These are phyloP conservation scores for Deladenus siricidicola DNA, from an alignment of 2,888 invertebrate genomes.

Conservation along the genomic window DNA sequence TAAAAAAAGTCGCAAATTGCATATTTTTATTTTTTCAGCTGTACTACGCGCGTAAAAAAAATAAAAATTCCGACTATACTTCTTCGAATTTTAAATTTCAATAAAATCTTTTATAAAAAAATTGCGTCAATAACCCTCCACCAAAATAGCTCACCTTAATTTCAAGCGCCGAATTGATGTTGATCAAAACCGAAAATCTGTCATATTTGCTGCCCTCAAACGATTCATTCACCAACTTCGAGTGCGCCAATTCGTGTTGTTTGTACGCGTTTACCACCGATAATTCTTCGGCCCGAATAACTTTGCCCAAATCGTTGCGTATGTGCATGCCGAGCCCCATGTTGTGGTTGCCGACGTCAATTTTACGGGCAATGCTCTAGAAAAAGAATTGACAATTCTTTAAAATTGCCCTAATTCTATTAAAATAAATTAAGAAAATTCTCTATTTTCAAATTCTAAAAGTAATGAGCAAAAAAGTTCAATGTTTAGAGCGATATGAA, in stretches of 20 bases:
- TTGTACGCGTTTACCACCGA: conserved; percentile 33
- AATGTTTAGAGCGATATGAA: no score
- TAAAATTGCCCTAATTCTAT: no score
- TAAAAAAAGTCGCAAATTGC: background rate
- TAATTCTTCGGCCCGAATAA: conserved; percentile 22
- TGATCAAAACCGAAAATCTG: background rate
- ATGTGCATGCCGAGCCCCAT: conserved; percentile 31
- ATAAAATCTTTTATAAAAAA: no score
- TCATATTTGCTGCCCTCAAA: background rate
- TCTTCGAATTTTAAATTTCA: no score
- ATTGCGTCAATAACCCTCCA: no score
- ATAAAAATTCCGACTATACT: no score
- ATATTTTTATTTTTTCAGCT: background rate
- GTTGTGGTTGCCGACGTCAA: conserved; percentile 28
- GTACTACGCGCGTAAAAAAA: no score
- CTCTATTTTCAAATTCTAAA: no score
- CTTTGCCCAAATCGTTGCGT: conserved; percentile 21
- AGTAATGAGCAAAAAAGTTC: no score
- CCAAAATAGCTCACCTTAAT: background rate
- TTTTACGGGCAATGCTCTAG: conserved; percentile 18
- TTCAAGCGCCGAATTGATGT: background rate
- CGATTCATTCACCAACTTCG: conserved; percentile 13
- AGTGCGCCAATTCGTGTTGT: conserved; percentile 27
- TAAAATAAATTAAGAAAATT: no score
- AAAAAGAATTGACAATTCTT: no score